phyloP scores from a whole-genome alignment of 2,888 invertebrate species.

The Masnerella sp. region DNA sequence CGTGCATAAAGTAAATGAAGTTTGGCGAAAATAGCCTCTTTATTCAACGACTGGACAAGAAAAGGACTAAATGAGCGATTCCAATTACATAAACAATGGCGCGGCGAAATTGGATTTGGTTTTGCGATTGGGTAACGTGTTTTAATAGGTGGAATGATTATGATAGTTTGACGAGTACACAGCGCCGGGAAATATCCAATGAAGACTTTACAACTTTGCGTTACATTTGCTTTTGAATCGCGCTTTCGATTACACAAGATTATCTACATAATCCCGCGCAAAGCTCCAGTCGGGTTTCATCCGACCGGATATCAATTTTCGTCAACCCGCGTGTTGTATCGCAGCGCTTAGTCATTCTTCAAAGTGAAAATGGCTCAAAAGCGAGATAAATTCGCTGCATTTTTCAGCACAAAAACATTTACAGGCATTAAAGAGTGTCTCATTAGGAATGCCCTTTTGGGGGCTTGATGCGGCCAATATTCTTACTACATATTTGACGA shows the following conservation, averaged over 20 bases:
- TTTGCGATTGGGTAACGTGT: slow-evolving; percentile 1
- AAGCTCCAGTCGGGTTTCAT: slow-evolving; percentile 7
- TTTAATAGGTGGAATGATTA: slow-evolving; percentile 17
- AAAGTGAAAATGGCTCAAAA: neutral
- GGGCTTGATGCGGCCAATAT: slow-evolving; percentile 20
- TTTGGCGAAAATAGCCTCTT: too few relatives aligned
- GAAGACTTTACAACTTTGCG: slow-evolving; percentile 27
- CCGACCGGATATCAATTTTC: slow-evolving; percentile 4
- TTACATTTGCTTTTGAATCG: slow-evolving; percentile 31
- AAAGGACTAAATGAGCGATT: neutral
- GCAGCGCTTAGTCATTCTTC: neutral
- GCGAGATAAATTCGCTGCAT: neutral
- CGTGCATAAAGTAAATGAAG: too few relatives aligned
- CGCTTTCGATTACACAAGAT: slow-evolving; percentile 24
- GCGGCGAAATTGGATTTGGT: slow-evolving; percentile 4
- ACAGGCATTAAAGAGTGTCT: neutral
- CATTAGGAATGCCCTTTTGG: slow-evolving; percentile 16
- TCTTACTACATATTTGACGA: slow-evolving; percentile 33
- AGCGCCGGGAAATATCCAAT: slow-evolving; percentile 19
- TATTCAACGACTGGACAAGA: neutral
- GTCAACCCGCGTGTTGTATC: neutral
- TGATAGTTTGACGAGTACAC: slow-evolving; percentile 20
- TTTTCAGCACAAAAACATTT: neutral
- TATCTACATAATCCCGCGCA: slow-evolving; percentile 15
- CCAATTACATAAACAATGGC: neutral